phyloP scores from a whole-genome alignment of 2,113 vertebrate genomes.

The Pogona vitticeps region DNA sequence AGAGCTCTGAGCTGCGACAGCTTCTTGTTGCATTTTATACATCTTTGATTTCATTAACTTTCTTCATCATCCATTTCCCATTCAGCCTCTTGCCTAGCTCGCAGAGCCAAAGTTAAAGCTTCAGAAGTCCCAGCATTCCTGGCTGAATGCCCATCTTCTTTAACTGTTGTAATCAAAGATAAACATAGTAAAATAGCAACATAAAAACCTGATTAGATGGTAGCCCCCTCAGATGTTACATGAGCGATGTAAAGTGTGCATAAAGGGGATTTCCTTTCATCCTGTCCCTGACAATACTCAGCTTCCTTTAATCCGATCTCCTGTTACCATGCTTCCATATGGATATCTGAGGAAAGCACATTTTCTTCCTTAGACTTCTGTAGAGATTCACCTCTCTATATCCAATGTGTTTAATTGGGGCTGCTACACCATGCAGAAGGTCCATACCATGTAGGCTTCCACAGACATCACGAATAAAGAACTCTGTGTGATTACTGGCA shows the following conservation, averaged over 20 bases:
- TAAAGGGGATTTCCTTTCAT: no score
- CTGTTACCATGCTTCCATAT: no score
- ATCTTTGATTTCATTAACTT: rapidly evolving
- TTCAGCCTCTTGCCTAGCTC: slow-evolving; percentile 50
- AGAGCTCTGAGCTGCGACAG: not conserved
- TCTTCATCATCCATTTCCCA: rapidly evolving
- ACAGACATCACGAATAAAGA: not conserved
- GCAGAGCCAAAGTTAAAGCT: slow-evolving; percentile 49
- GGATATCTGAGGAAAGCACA: not conserved
- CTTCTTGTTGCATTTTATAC: rapidly evolving
- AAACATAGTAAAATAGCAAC: not conserved
- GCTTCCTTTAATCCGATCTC: no score
- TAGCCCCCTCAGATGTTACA: not conserved
- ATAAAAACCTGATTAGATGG: not conserved
- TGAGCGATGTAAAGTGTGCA: not conserved
- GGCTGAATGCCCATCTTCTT: rapidly evolving
- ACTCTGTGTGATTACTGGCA: not conserved
- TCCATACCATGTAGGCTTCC: no score
- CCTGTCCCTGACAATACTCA: not conserved
- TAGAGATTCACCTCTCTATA: no score
- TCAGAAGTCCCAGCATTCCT: rapidly evolving
- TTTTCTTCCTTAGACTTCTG: no score
- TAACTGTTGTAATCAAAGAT: not conserved
- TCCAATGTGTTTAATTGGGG: no score
- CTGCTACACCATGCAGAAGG: not conserved